Percentiles rank a stretch among this genome's conserved stretches.
phyloP scores from a whole-genome alignment of 2,113 vertebrate genomes.

The Alectura lathami region DNA sequence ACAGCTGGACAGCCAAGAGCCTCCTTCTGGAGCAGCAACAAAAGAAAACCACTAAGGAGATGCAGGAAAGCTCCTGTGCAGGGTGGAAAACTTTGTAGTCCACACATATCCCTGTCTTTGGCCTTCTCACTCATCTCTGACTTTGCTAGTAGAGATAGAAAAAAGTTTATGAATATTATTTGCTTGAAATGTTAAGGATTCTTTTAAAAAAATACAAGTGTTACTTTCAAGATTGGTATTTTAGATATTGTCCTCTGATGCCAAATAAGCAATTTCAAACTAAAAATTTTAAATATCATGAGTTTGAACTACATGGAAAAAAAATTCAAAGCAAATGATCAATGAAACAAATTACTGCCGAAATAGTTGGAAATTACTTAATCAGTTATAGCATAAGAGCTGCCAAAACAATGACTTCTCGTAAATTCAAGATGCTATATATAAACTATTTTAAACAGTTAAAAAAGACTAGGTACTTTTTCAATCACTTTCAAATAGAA shows the following conservation, averaged over 20 bases:
- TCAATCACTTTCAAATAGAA: background rate
- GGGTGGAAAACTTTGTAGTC: conserved; percentile 65
- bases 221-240: background rate
- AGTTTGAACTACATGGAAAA: background rate
- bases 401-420: background rate
- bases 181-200: background rate
- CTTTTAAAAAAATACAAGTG: background rate
- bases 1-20: conserved; percentile 63
- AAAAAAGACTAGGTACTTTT: background rate
- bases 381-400: background rate
- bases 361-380: background rate
- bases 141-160: conserved; percentile 70
- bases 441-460: background rate
- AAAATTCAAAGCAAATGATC: background rate
- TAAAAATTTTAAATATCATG: background rate
- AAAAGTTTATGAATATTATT: conserved; percentile 62
- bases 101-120: conserved; percentile 70
- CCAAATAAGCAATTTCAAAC: background rate
- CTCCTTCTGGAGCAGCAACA: conserved; percentile 70
- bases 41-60: conserved; percentile 65
- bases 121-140: conserved; percentile 73
- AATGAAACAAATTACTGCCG: background rate
- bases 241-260: background rate
- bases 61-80: conserved; percentile 36
- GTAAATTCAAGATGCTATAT: background rate